Conservation (phyloP, 2,888 invertebrate species). For the Drosophila pegasa region DNA sequence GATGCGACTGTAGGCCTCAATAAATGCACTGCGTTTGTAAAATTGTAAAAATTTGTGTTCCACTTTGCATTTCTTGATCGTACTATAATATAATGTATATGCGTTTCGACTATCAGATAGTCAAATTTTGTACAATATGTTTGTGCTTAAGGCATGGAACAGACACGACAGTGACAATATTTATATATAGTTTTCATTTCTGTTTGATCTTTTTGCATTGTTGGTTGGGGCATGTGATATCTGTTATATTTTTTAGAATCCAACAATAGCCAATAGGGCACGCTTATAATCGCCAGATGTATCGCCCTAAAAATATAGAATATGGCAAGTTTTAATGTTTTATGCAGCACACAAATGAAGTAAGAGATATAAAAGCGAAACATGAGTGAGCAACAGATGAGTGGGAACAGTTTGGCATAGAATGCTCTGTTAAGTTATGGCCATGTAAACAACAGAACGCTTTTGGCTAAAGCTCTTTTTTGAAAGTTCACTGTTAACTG, state of each 20-base stretch:
- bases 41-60: conserved; percentile 45
- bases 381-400: conserved; percentile 11
- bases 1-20: conserved; percentile 54
- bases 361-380: conserved; percentile 21
- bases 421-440: conserved; percentile 9
- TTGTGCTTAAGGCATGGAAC: conserved; percentile 68
- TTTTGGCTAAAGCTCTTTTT: conserved; percentile 18
- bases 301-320: conserved; percentile 90
- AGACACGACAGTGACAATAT: conserved; percentile 60
- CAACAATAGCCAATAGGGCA: conserved; percentile 93
- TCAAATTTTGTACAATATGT: conserved; percentile 66
- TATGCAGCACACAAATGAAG: conserved; percentile 62
- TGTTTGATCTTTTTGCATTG: conserved; percentile 25
- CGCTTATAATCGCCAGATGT: conserved; percentile 97
- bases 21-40: conserved; percentile 68
- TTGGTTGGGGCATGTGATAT: conserved; percentile 47
- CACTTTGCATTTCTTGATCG: conserved; percentile 37
- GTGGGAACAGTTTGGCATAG: conserved; percentile 1
- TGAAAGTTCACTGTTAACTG: conserved; percentile 15
- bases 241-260: conserved; percentile 77
- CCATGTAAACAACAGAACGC: conserved; percentile 13
- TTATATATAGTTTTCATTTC: background rate
- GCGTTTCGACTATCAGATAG: conserved; percentile 53
- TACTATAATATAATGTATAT: conserved; percentile 25
- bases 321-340: conserved; percentile 75